Evolutionary conservation across 2,888 invertebrate species (phyloP), one percentile per base, ranked within the genome.

Genomic region (Dynastes maya): DNA sequence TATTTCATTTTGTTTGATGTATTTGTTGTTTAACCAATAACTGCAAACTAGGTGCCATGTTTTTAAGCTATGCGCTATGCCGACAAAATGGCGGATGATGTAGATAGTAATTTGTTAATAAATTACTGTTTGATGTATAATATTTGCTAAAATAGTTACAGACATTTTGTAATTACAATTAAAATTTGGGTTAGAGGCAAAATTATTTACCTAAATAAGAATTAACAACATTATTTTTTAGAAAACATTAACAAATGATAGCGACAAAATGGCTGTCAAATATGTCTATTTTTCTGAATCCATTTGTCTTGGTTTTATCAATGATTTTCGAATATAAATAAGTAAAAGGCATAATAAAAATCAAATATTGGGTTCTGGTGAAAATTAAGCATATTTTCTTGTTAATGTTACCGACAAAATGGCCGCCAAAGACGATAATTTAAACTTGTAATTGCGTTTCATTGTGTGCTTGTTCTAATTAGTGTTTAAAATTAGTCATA

Each of bases 11-110:
- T 9, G 11, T 45, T 45, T 45, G 2, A 8, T 45, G 9, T 45
- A 45, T 8, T 11, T 9, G 2, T 45, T 45, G 2, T 8, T 11
- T 45, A 45, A 8, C 45, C 45, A 45, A 45, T 45, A 45, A 45
- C 11, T 45, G 11, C 11, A 45, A 45, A 8, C 45, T 45, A 8
- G 45, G 2, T 45, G 11, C 45, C 45, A 45, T 45, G 45, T 45
- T 11, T 45, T 45, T 45, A 45, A 9, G 45, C 11, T 45, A 45
- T 45, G 8, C 9, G 45, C 13, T 29, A 32, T 32, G n/a, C 68
- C 68, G 68, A 68, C 29, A 68, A 68, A 68, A 68, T 68, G 68
- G 68, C 68, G 51, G 65, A 45, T 45, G 16, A 16, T 65, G 37
- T 8, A 40, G 16, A 8, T 51, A 13, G 8, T 22, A 55, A 55